Evolutionary conservation across 1,140 invertebrate genomes (phyloP).

Genomic region (Pseudomyrmex flavicornis): DNA sequence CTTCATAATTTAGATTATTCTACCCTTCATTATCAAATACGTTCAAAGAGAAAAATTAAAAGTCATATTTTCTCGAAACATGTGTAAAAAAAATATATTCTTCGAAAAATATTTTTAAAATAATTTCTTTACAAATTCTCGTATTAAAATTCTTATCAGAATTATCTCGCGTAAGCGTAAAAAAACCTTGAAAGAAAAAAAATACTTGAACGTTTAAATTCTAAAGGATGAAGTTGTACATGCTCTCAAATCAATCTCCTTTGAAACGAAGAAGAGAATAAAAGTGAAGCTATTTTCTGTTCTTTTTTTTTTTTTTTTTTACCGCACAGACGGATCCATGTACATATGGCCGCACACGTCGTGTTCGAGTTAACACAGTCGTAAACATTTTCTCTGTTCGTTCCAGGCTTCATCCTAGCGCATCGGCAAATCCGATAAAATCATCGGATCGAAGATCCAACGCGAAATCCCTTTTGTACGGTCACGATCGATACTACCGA

Average conservation of each 20-base stretch:
- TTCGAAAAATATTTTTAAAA: not conserved
- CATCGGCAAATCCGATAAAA: constrained; percentile 53
- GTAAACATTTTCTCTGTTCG: constrained; percentile 47
- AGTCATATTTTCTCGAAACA: too few relatives aligned
- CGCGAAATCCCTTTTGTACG: constrained; percentile 38
- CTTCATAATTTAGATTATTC: not conserved
- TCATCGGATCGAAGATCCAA: constrained; percentile 44
- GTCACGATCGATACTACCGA: constrained; percentile 35
- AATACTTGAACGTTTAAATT: not conserved
- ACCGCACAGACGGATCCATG: not conserved
- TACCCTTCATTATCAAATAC: too few relatives aligned
- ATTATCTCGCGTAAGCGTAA: not conserved
- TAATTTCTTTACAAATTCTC: not conserved
- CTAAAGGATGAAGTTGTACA: not conserved
- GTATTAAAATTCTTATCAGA: not conserved
- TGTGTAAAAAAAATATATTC: too few relatives aligned
- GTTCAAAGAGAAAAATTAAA: too few relatives aligned
- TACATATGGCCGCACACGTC: constrained; percentile 1
- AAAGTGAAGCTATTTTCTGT: constrained; percentile 18
- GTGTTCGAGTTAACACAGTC: constrained; percentile 45
- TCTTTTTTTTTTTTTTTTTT: too few relatives aligned
- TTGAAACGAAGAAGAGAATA: not conserved
- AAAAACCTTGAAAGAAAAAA: not conserved
- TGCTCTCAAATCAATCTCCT: constrained; percentile 2
- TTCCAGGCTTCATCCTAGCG: constrained; percentile 9